Base-by-base conservation (phyloP, 2,797 vertebrate species). In the Meriones psammophilus region DNA sequence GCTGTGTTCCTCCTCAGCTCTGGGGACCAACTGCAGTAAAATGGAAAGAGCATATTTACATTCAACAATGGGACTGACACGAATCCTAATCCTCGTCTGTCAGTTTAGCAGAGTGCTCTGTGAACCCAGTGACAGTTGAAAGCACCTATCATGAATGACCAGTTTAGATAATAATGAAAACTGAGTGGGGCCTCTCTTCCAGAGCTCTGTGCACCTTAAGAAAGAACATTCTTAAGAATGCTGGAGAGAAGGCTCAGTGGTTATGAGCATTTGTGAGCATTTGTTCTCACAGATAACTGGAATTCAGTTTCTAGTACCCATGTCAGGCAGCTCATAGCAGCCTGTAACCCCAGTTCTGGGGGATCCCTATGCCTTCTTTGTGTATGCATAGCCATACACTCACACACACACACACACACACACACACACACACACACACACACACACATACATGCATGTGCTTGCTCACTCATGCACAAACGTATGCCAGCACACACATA, bases 141-240 rank as follows among this genome's bases (percentile, higher is more conserved):
- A 5, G 12, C 36, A 69, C 20, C 60, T 26, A 24, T 8, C 22
- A 73, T 92, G 62, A 94, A 39, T 17, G 58, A 39, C 58, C 15
- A 8, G 8, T 36, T 36, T 39, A 92, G 24, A 64, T 68, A 50
- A 79, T 46, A 90, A 94, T 36, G 80, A 46, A 71, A 60, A 56
- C 58, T 0, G 5, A 33, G 2, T 0, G 42, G 88, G 8, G 18
- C 17, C 50, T 42, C 39, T 39, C 10, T 24, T 54, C 77, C 33
- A 28, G 56, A 58, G 33, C 30, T 78, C 83, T 80, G n/a, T 87
- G 24, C 17, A 26, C 64, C 33, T 73, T 86, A 36, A 85, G 46
- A 93, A 81, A 88, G 77, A n/a, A 1, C 46, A 36, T 91, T 88
- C 62, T 74, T 94, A 46, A 60, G 17, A 42, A 42, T 42, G 26